Evolutionary conservation across 2,113 vertebrate species (phyloP).

Genomic region (Cynoglossus semilaevis): DNA sequence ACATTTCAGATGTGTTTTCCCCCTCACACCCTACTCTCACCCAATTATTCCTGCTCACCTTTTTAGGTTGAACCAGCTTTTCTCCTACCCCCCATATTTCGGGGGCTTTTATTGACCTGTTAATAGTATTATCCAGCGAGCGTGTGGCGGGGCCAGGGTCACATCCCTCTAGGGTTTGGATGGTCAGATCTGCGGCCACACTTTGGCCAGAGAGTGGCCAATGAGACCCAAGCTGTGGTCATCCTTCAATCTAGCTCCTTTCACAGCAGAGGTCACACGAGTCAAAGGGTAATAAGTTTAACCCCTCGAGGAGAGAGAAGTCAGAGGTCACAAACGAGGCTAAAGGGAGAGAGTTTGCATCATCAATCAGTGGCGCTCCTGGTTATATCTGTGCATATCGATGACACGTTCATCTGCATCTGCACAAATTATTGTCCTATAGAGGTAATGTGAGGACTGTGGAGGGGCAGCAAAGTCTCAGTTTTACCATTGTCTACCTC

Average conservation of each 20-base stretch:
- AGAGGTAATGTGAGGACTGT: background rate
- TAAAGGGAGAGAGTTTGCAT: slow-evolving; percentile 78
- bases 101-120: slow-evolving; percentile 66
- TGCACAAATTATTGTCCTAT: too few relatives aligned
- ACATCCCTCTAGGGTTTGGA: slow-evolving; percentile 63
- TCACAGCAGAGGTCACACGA: slow-evolving; percentile 84
- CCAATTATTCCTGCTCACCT: slow-evolving; percentile 33
- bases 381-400: slow-evolving; percentile 61
- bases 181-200: slow-evolving; percentile 65
- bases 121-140: slow-evolving; percentile 73
- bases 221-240: slow-evolving; percentile 81
- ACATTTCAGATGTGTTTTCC: slow-evolving; percentile 34
- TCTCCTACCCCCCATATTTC: slow-evolving; percentile 2
- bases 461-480: background rate
- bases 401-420: slow-evolving; percentile 65
- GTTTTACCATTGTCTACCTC: background rate
- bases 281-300: slow-evolving; percentile 96
- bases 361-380: slow-evolving; percentile 73
- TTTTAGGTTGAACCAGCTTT: slow-evolving; percentile 37
- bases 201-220: slow-evolving; percentile 73
- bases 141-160: slow-evolving; percentile 67
- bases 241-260: slow-evolving; percentile 88
- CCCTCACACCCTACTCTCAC: slow-evolving; percentile 27
- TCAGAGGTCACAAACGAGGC: slow-evolving; percentile 86
- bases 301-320: slow-evolving; percentile 75